These are phyloP conservation scores for Trachelus tabidus DNA, from an alignment of 2,888 invertebrate species.

Conservation along the genomic window DNA sequence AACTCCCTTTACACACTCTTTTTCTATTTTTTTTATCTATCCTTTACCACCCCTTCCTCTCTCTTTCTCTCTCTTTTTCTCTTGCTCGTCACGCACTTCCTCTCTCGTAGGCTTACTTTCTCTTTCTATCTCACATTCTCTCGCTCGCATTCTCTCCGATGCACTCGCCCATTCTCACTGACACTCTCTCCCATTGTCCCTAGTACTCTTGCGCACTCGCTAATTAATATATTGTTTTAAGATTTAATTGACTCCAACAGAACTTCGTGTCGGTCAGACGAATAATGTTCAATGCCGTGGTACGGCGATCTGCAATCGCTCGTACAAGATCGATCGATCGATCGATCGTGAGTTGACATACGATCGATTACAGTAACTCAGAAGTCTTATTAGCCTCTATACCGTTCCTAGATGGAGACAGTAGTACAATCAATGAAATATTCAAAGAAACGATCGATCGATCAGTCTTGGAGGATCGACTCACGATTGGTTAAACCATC, in stretches of 20 bases:
- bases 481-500: not conserved
- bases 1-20: slow-evolving; percentile 27
- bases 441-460: not conserved
- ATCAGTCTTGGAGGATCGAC: not conserved
- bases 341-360: not conserved
- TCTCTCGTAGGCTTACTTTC: not conserved
- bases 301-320: not conserved
- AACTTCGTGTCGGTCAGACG: slow-evolving; percentile 51
- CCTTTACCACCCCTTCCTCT: not conserved
- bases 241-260: slow-evolving; percentile 65
- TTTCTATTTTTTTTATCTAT: slow-evolving; percentile 13
- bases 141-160: not conserved
- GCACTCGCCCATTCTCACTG: not conserved
- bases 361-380: no score
- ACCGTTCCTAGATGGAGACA: not conserved
- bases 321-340: not conserved
- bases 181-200: not conserved
- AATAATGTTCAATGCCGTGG: slow-evolving; percentile 31
- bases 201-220: slow-evolving; percentile 12
- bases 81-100: not conserved
- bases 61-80: not conserved
- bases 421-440: not conserved
- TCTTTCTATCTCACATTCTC: not conserved
- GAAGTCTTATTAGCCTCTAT: not conserved
- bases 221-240: slow-evolving; percentile 51